Percentiles rank a stretch among this genome's conserved stretches.
Evolutionary conservation across 2,888 invertebrate genomes (phyloP).

Genomic region (Pollenia griseotomentosa): DNA sequence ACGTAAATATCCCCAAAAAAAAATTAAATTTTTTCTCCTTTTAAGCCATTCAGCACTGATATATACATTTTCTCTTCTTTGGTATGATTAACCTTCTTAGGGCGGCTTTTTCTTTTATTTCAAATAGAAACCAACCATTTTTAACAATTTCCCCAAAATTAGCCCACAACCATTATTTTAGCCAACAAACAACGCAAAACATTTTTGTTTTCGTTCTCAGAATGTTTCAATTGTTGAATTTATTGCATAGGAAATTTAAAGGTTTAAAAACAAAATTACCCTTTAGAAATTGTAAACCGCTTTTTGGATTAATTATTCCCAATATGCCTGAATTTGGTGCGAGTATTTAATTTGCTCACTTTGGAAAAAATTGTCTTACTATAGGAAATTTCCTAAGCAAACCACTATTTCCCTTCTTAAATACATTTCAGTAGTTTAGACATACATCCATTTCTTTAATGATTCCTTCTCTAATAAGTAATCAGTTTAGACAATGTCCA

Average conservation of each 20-base stretch:
- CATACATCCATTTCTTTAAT: neutral
- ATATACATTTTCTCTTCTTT: neutral
- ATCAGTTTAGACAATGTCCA: neutral
- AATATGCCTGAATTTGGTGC: too few relatives aligned
- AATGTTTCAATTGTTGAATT: too few relatives aligned
- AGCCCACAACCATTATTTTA: conserved; percentile 2
- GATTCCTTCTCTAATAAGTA: neutral
- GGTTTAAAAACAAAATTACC: too few relatives aligned
- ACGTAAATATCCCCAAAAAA: neutral
- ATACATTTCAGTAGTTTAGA: neutral
- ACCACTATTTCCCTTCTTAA: neutral
- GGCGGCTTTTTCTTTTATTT: neutral
- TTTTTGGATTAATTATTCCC: too few relatives aligned
- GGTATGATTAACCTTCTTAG: conserved; percentile 6
- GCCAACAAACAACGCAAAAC: too few relatives aligned
- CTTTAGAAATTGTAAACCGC: too few relatives aligned
- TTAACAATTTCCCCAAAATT: neutral
- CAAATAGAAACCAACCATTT: neutral
- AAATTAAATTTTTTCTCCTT: neutral
- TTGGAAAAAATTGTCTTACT: neutral
- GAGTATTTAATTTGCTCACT: too few relatives aligned
- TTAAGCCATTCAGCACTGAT: neutral
- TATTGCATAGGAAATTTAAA: too few relatives aligned
- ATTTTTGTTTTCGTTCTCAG: too few relatives aligned
- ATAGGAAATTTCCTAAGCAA: neutral